Evolutionary conservation across 2,888 invertebrate genomes (phyloP).

Genomic region (Deilephila porcellus): DNA sequence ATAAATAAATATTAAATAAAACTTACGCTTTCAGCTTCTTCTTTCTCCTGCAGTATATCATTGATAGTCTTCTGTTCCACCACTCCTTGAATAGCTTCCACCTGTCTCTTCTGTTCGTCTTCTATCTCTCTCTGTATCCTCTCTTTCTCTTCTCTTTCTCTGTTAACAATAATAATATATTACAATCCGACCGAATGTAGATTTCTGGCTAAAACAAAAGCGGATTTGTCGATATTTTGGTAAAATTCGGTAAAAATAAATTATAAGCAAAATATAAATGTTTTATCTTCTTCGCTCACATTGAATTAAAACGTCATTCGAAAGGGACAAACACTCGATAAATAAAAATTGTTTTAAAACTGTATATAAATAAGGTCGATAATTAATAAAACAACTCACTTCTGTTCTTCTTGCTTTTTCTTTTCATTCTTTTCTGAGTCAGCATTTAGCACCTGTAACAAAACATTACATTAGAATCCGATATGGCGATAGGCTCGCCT

Average conservation of each 20-base stretch:
- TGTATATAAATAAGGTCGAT: too few relatives aligned
- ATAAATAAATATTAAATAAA: too few relatives aligned
- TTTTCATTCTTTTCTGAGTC: conserved; percentile 70
- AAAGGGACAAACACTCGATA: too few relatives aligned
- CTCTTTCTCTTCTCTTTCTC: conserved; percentile 12
- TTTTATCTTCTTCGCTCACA: too few relatives aligned
- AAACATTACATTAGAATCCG: too few relatives aligned
- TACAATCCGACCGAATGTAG: too few relatives aligned
- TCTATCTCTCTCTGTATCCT: conserved; percentile 41
- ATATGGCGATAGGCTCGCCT: too few relatives aligned
- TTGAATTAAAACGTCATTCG: too few relatives aligned
- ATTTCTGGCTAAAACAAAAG: too few relatives aligned
- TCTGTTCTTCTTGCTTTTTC: conserved; percentile 58
- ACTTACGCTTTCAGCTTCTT: conserved; percentile 72
- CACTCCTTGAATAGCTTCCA: conserved; percentile 43
- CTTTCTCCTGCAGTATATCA: conserved; percentile 73
- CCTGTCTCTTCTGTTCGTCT: conserved; percentile 41
- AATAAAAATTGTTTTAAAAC: too few relatives aligned
- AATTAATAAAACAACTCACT: conserved; percentile 31
- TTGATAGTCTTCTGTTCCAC: conserved; percentile 67
- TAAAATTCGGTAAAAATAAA: too few relatives aligned
- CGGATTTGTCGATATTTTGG: not conserved
- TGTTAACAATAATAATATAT: not conserved
- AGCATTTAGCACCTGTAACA: conserved; percentile 64
- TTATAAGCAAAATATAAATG: too few relatives aligned